A percentile compares a stretch with the other conserved stretches of the same genome.
Conservation (phyloP, 1,140 invertebrate species). For the Cherax destructor region DNA sequence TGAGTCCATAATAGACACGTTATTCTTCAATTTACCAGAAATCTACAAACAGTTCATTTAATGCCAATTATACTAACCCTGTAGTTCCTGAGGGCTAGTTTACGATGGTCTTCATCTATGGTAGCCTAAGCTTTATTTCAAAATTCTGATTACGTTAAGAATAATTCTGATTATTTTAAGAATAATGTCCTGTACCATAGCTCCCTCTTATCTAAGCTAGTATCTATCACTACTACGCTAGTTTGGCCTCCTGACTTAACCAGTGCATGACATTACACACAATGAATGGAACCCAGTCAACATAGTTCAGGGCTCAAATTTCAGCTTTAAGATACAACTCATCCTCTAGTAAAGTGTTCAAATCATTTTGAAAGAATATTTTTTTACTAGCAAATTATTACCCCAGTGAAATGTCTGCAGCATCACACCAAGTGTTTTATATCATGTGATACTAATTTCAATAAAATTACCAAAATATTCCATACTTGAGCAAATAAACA, state of each 20-base stretch:
- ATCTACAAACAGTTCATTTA: no score
- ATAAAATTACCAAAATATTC: not conserved
- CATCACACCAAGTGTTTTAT: not conserved
- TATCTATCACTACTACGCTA: not conserved
- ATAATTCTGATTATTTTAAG: not conserved
- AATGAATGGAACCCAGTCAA: not conserved
- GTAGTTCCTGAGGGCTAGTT: not conserved
- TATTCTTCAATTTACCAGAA: no score
- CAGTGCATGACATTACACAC: not conserved
- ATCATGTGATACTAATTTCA: not conserved
- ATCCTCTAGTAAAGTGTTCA: not conserved
- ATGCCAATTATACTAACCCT: not conserved
- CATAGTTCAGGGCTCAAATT: not conserved
- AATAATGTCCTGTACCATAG: not conserved
- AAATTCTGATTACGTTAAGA: no score
- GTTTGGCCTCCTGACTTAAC: not conserved
- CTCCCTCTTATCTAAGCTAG: not conserved
- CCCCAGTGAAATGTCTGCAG: not conserved
- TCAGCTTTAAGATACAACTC: not conserved
- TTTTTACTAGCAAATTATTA: not conserved
- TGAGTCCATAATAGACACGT: not conserved
- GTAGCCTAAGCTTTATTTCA: not conserved
- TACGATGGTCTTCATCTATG: not conserved
- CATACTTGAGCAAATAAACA: not conserved
- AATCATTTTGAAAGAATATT: not conserved